A percentile compares a stretch with the other conserved stretches of the same genome.
Conservation (phyloP, 1,140 invertebrate species). For the Neotoxoptera formosana region DNA sequence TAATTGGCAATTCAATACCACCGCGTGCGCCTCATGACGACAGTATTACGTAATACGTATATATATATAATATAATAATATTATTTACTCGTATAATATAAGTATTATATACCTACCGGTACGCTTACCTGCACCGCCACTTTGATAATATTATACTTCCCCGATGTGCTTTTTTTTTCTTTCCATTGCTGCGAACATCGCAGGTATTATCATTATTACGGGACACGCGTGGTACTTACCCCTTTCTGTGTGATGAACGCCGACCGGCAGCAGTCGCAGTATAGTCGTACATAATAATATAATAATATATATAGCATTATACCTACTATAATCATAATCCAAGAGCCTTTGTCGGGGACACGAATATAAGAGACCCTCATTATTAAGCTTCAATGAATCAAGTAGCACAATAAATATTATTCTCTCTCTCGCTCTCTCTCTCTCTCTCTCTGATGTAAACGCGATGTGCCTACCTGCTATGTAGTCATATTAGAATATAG, state of each 20-base stretch:
- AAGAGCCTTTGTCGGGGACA: neutral
- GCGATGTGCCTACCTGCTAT: neutral
- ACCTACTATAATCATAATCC: neutral
- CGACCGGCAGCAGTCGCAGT: neutral
- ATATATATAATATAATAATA: neutral
- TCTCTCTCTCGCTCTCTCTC: neutral
- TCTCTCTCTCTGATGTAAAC: neutral
- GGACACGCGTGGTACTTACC: neutral
- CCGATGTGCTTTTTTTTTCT: neutral
- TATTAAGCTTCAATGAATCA: constrained; percentile 6
- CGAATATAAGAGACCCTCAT: neutral
- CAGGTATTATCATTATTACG: neutral
- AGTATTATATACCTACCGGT: neutral
- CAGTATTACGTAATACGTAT: neutral
- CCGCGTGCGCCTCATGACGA: neutral
- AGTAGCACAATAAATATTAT: neutral
- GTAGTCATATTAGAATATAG: neutral
- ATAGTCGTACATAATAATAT: neutral
- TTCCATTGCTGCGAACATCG: neutral
- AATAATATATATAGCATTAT: neutral
- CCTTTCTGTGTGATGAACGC: neutral
- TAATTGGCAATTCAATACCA: neutral
- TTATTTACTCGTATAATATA: neutral
- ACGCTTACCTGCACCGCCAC: neutral
- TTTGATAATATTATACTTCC: neutral